Conservation (phyloP, 2,113 vertebrate species). For the Dasypus novemcinctus region DNA sequence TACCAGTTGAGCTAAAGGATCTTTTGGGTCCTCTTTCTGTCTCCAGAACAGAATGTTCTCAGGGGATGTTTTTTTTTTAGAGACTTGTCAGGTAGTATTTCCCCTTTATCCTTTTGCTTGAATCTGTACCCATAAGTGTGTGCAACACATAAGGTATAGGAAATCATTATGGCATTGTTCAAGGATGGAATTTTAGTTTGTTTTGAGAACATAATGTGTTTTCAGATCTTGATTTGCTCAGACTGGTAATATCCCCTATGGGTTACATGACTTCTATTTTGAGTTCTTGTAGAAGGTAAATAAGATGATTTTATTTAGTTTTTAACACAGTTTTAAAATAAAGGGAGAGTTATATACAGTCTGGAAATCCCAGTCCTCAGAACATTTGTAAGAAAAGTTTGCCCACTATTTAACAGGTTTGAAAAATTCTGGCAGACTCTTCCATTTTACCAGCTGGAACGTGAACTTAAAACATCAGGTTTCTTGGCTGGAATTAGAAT, state of each 20-base stretch:
- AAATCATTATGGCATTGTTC: slow-evolving; percentile 12
- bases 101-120: not conserved
- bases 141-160: not conserved
- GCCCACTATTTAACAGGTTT: slow-evolving; percentile 16
- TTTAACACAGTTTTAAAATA: slow-evolving; percentile 43
- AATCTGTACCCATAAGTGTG: not conserved
- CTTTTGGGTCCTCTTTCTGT: not conserved
- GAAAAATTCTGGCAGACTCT: slow-evolving; percentile 48
- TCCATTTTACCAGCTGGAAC: slow-evolving; percentile 60
- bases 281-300: slow-evolving; percentile 26
- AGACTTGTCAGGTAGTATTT: not conserved
- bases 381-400: slow-evolving; percentile 43
- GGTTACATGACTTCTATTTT: not conserved
- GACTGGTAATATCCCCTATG: not conserved
- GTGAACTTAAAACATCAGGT: slow-evolving; percentile 43
- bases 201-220: slow-evolving; percentile 40
- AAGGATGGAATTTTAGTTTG: slow-evolving; percentile 36
- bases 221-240: slow-evolving; percentile 27
- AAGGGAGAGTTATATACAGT: slow-evolving; percentile 35
- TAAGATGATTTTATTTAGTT: slow-evolving; percentile 56
- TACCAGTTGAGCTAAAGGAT: not conserved
- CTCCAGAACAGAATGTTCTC: not conserved
- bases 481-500: slow-evolving; percentile 41
- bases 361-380: not conserved
- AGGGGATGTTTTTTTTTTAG: not conserved